Conservation (phyloP, 2,888 invertebrate genomes). For the Oithona nana region DNA sequence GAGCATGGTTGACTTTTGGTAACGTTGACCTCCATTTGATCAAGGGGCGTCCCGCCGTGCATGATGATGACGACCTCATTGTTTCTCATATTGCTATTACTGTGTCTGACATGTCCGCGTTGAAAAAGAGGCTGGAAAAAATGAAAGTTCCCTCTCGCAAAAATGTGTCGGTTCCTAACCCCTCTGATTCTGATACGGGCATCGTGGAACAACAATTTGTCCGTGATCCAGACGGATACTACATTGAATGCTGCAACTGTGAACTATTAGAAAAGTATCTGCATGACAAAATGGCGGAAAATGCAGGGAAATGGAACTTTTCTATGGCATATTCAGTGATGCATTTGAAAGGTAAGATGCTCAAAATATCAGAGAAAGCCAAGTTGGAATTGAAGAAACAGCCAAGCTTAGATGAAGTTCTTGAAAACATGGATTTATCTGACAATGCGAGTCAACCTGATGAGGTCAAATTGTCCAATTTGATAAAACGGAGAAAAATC, state of each 20-base stretch:
- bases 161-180: conserved; percentile 7
- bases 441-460: neutral
- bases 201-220: neutral
- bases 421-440: neutral
- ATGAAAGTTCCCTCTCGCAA: neutral
- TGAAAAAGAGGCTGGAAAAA: neutral
- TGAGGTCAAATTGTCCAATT: neutral
- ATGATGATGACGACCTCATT: conserved; percentile 2
- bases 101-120: neutral
- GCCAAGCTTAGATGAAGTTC: no score
- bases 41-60: conserved; percentile 5
- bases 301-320: neutral
- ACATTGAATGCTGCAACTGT: conserved; percentile 7
- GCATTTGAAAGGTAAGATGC: neutral
- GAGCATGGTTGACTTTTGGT: neutral
- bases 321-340: neutral
- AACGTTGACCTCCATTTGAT: conserved; percentile 9
- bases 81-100: conserved; percentile 7
- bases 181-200: neutral
- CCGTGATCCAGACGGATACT: conserved; percentile 11
- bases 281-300: neutral
- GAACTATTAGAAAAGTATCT: conserved; percentile 1
- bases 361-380: no score
- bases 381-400: no score
- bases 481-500: neutral